Evolutionary conservation across 2,888 invertebrate species (phyloP).

Genomic region (Lasioglossum malachurum): DNA sequence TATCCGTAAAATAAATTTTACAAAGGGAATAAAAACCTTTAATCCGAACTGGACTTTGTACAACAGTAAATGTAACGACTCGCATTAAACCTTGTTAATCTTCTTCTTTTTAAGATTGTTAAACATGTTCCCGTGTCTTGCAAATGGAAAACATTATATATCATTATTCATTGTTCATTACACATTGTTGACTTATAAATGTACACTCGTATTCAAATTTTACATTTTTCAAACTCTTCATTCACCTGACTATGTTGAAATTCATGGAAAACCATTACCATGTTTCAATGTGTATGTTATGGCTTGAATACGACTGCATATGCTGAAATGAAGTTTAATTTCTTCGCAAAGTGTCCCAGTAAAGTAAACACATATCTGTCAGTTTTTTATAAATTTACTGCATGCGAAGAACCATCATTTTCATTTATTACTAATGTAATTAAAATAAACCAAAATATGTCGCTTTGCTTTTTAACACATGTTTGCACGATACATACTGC

Average conservation of each 20-base stretch:
- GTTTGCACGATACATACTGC: too few species aligned
- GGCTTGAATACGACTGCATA: background rate
- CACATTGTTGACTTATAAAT: background rate
- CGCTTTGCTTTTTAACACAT: background rate
- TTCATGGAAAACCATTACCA: background rate
- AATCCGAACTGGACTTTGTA: background rate
- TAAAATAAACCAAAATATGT: conserved; percentile 5
- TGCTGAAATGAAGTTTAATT: background rate
- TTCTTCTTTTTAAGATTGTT: too few species aligned
- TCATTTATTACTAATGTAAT: background rate
- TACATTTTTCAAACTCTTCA: background rate
- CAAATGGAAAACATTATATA: too few species aligned
- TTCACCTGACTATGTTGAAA: background rate
- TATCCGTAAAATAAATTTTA: background rate
- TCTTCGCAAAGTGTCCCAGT: background rate
- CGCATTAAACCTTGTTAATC: too few species aligned
- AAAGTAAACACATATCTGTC: background rate
- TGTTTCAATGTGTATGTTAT: background rate
- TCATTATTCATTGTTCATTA: too few species aligned
- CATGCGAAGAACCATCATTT: background rate
- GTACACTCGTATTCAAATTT: background rate
- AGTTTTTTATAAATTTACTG: background rate
- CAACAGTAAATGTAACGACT: background rate
- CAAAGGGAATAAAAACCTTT: background rate
- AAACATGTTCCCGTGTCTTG: too few species aligned